These are phyloP conservation scores for Pseudoatta argentina DNA, from an alignment of 1,140 invertebrate genomes.

Conservation along the genomic window DNA sequence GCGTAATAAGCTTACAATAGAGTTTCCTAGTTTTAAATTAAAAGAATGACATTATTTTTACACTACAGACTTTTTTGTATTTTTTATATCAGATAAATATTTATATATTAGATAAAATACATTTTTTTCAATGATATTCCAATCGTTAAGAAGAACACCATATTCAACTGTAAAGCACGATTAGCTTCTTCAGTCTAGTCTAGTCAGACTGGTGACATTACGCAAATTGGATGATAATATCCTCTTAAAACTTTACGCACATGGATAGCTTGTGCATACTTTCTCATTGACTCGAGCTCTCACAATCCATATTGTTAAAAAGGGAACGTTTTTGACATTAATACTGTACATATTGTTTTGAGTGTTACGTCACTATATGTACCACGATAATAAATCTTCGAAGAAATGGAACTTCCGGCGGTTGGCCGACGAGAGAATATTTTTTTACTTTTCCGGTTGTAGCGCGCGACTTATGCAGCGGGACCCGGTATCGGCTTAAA, in stretches of 20 bases:
- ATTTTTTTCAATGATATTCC: neutral
- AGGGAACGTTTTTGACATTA: neutral
- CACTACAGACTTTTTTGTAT: neutral
- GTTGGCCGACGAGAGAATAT: constrained; percentile 34
- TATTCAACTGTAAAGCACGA: neutral
- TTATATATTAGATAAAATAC: no score
- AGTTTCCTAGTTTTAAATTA: neutral
- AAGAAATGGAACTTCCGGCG: constrained; percentile 41
- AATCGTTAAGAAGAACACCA: neutral
- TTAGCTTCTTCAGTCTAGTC: neutral
- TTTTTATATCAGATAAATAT: no score
- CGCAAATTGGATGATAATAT: constrained; percentile 37
- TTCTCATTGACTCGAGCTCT: neutral
- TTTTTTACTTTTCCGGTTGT: constrained; percentile 57
- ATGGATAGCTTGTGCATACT: neutral
- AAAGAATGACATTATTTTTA: neutral
- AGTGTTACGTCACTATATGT: neutral
- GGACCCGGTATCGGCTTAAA: constrained; percentile 61
- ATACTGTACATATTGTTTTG: constrained; percentile 4
- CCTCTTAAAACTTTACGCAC: constrained; percentile 11
- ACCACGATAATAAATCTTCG: constrained; percentile 16
- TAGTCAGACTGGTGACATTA: constrained; percentile 13
- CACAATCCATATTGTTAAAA: neutral
- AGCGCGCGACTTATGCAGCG: constrained; percentile 37
- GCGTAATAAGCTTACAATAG: neutral